phyloP scores from a whole-genome alignment of 2,888 invertebrate species.

The Stenolophus ochropezus region DNA sequence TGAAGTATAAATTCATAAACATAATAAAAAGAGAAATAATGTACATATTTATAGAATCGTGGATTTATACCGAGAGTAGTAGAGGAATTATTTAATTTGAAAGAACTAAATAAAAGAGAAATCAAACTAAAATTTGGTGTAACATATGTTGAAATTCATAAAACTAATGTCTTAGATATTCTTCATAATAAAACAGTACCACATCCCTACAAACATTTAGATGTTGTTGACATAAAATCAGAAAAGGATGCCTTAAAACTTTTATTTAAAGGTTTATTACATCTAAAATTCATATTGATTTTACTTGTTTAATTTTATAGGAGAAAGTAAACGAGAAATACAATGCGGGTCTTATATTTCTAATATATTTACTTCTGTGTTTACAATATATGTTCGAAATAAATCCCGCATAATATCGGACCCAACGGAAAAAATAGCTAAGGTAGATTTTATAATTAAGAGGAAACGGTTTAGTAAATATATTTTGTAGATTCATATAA shows the following conservation, averaged over 20 bases:
- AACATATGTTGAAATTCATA: slow-evolving; percentile 71
- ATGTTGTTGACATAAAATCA: slow-evolving; percentile 65
- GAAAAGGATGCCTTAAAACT: slow-evolving; percentile 68
- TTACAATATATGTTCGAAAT: slow-evolving; percentile 70
- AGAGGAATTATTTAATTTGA: slow-evolving; percentile 68
- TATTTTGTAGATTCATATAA: slow-evolving; percentile 70
- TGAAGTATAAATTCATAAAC: slow-evolving; percentile 63
- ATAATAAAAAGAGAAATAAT: slow-evolving; percentile 1
- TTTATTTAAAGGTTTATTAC: slow-evolving; percentile 69
- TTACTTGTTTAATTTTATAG: slow-evolving; percentile 62
- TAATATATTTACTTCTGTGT: slow-evolving; percentile 70
- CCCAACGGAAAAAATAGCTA: slow-evolving; percentile 65
- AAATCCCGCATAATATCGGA: slow-evolving; percentile 64
- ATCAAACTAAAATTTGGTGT: slow-evolving; percentile 69
- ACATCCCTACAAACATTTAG: slow-evolving; percentile 65
- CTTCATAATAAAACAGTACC: slow-evolving; percentile 64
- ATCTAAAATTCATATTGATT: background rate
- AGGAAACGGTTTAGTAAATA: slow-evolving; percentile 38
- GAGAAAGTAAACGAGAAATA: slow-evolving; percentile 70
- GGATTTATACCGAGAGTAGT: slow-evolving; percentile 71
- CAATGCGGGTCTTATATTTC: slow-evolving; percentile 65
- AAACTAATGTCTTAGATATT: slow-evolving; percentile 68
- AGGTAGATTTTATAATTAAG: slow-evolving; percentile 64
- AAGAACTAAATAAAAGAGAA: slow-evolving; percentile 65
- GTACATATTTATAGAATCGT: slow-evolving; percentile 69